Evolutionary conservation across 2,797 vertebrate genomes (phyloP).

Genomic region (Melanotaenia pygmaea): DNA sequence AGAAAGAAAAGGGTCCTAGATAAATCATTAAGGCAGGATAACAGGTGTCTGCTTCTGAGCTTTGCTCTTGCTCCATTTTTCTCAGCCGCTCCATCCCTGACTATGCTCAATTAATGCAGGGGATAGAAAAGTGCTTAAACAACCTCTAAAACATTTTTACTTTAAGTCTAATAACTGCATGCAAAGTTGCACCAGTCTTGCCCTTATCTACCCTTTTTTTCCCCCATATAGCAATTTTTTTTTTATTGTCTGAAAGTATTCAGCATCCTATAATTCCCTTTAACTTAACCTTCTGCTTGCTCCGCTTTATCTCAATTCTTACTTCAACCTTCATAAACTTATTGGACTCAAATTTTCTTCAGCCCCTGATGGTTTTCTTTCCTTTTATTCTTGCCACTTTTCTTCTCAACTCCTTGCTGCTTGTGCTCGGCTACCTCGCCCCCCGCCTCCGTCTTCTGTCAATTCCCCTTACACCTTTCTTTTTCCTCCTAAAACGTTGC

Average conservation of each 20-base stretch:
- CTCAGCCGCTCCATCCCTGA: conserved; percentile 23
- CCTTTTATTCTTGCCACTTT: not conserved
- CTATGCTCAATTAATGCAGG: conserved; percentile 38
- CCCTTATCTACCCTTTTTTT: no score
- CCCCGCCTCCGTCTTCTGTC: conserved; percentile 33
- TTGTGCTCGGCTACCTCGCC: conserved; percentile 30
- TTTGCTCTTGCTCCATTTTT: conserved; percentile 44
- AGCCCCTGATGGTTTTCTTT: not conserved
- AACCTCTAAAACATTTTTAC: conserved; percentile 17
- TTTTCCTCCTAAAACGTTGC: conserved; percentile 47
- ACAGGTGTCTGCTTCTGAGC: conserved; percentile 45
- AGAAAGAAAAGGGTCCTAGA: conserved; percentile 6
- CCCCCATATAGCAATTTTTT: no score
- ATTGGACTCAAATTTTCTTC: not conserved
- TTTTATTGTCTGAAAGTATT: not conserved
- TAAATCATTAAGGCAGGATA: conserved; percentile 23
- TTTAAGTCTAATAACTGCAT: conserved; percentile 14
- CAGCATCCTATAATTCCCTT: not conserved
- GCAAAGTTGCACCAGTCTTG: not conserved
- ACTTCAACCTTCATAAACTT: not conserved
- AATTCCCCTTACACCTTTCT: conserved; percentile 42
- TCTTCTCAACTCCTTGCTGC: conserved; percentile 14
- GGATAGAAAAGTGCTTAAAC: conserved; percentile 25
- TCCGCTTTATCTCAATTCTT: not conserved
- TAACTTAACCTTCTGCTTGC: conserved; percentile 6